These are phyloP conservation scores for Incurvaria masculella DNA, from an alignment of 2,888 invertebrate species.

Conservation along the genomic window DNA sequence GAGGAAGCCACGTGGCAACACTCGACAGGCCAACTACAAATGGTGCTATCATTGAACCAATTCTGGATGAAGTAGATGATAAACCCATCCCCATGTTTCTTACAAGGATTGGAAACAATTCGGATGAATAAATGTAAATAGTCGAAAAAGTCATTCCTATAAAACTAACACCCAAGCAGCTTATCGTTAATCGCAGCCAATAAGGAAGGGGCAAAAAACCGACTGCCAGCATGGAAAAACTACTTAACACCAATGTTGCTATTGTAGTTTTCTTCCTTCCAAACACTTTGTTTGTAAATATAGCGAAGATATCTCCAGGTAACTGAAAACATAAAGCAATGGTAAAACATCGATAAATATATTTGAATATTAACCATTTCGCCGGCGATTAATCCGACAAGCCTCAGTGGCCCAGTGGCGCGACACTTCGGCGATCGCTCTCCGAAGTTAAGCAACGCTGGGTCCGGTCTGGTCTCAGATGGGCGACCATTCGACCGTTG, in stretches of 20 bases:
- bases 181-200: conserved; percentile 59
- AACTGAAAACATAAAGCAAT: conserved; percentile 50
- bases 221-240: conserved; percentile 58
- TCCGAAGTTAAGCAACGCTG: no score
- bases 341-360: conserved; percentile 1
- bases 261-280: conserved; percentile 66
- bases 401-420: no score
- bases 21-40: conserved; percentile 64
- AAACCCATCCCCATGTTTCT: conserved; percentile 83
- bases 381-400: background rate
- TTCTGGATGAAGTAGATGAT: conserved; percentile 76
- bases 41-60: conserved; percentile 84
- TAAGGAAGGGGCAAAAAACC: conserved; percentile 50
- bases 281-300: conserved; percentile 56
- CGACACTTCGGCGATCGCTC: no score
- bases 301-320: conserved; percentile 48
- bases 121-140: conserved; percentile 82
- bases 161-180: conserved; percentile 73
- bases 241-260: conserved; percentile 56
- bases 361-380: background rate
- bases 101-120: conserved; percentile 84
- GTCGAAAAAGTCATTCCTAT: conserved; percentile 76
- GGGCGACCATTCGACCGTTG: no score
- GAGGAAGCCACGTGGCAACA: conserved; percentile 61
- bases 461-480: no score